A percentile compares a stretch with the other conserved stretches of the same genome.
Conservation (phyloP, 1,140 invertebrate genomes). For the Cydia pomonella region DNA sequence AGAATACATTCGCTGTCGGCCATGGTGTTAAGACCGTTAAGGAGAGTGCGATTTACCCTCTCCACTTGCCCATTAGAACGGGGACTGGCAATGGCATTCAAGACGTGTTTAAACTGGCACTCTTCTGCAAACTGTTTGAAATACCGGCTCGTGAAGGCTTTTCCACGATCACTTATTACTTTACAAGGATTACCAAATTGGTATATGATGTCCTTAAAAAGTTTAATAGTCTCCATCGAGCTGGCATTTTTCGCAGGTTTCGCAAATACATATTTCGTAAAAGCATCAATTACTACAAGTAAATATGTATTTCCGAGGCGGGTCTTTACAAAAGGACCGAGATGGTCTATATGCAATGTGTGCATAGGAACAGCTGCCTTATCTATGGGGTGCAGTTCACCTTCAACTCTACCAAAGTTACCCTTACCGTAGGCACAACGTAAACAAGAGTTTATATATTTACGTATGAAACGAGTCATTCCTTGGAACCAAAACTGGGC, state of each 20-base stretch:
- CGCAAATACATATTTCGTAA: constrained; percentile 53
- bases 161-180: constrained; percentile 48
- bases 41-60: constrained; percentile 39
- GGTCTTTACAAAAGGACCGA: constrained; percentile 51
- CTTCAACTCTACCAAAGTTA: constrained; percentile 40
- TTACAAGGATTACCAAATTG: constrained; percentile 47
- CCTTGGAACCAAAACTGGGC: constrained; percentile 41
- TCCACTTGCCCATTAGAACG: constrained; percentile 45
- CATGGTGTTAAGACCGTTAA: constrained; percentile 38
- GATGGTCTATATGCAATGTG: constrained; percentile 52
- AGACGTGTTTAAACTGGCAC: constrained; percentile 44
- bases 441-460: constrained; percentile 45
- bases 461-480: constrained; percentile 48
- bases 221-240: constrained; percentile 44
- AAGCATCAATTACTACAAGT: constrained; percentile 51
- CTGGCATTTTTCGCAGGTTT: constrained; percentile 40
- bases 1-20: constrained; percentile 37
- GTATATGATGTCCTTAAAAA: constrained; percentile 38
- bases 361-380: constrained; percentile 48
- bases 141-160: constrained; percentile 50
- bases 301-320: constrained; percentile 45
- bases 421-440: constrained; percentile 42
- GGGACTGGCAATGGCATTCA: constrained; percentile 50
- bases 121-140: constrained; percentile 50
- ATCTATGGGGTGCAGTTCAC: constrained; percentile 47